A percentile compares a stretch with the other conserved stretches of the same genome.
Evolutionary conservation across 2,797 vertebrate genomes (phyloP).

Genomic region (Schizopygopsis pylzovi): DNA sequence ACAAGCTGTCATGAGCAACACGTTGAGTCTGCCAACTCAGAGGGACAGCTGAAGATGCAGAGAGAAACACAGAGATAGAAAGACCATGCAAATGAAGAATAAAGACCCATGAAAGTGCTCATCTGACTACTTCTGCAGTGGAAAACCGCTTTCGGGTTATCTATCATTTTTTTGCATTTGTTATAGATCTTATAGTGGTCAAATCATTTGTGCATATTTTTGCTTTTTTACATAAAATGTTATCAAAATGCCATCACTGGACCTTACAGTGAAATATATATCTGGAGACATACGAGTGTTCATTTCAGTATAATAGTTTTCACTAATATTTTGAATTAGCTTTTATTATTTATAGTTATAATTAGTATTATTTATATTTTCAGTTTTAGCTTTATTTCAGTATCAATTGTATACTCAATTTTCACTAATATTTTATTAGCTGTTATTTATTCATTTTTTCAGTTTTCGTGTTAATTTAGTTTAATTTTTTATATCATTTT

Average conservation of each 20-base stretch:
- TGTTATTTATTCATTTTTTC: background rate
- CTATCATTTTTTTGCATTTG: background rate
- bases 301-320: background rate
- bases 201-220: no score
- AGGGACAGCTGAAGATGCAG: constrained; percentile 41
- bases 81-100: constrained; percentile 33
- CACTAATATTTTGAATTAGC: no score
- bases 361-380: background rate
- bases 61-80: background rate
- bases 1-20: constrained; percentile 75
- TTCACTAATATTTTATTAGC: background rate
- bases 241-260: background rate
- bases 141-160: background rate
- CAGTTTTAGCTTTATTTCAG: background rate
- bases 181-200: background rate
- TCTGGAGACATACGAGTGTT: no score
- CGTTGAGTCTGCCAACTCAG: constrained; percentile 61
- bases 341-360: background rate
- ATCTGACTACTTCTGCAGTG: background rate
- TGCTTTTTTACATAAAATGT: background rate
- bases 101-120: background rate
- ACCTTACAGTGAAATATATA: background rate
- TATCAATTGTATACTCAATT: background rate
- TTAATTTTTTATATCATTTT: background rate
- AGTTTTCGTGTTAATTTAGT: background rate